A percentile compares a stretch with the other conserved stretches of the same genome.
Evolutionary conservation across 2,888 invertebrate species (phyloP).

Genomic region (Empis livida): DNA sequence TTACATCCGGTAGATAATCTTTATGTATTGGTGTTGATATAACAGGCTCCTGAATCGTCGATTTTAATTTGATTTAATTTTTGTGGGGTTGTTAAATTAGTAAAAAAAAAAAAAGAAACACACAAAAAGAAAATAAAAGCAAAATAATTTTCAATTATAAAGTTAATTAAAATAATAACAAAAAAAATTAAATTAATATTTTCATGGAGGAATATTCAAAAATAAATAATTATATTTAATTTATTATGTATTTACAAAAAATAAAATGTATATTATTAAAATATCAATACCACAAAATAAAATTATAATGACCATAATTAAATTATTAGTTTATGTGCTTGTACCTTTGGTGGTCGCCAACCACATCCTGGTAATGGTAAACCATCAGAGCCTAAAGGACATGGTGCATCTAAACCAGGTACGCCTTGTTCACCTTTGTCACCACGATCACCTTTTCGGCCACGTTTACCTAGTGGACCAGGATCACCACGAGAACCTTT

Average conservation of each 20-base stretch:
- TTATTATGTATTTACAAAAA: too few species aligned
- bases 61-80: not conserved
- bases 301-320: too few species aligned
- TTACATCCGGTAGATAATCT: slow-evolving; percentile 44
- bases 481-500: slow-evolving; percentile 67
- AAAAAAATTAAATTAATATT: too few species aligned
- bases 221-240: too few species aligned
- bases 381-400: slow-evolving; percentile 91
- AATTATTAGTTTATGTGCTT: too few species aligned
- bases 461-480: slow-evolving; percentile 78
- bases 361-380: slow-evolving; percentile 93
- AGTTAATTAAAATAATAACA: too few species aligned
- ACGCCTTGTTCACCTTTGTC: slow-evolving; percentile 93
- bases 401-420: slow-evolving; percentile 96
- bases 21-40: slow-evolving; percentile 41
- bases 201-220: too few species aligned
- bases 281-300: not conserved
- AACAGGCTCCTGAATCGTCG: slow-evolving; percentile 29
- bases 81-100: not conserved
- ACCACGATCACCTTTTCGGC: slow-evolving; percentile 83
- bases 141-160: too few species aligned
- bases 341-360: slow-evolving; percentile 77
- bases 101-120: not conserved
- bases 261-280: not conserved
- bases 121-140: slow-evolving; percentile 3